Conservation (phyloP, 2,888 invertebrate genomes). For the Criorhina ranunculi region DNA sequence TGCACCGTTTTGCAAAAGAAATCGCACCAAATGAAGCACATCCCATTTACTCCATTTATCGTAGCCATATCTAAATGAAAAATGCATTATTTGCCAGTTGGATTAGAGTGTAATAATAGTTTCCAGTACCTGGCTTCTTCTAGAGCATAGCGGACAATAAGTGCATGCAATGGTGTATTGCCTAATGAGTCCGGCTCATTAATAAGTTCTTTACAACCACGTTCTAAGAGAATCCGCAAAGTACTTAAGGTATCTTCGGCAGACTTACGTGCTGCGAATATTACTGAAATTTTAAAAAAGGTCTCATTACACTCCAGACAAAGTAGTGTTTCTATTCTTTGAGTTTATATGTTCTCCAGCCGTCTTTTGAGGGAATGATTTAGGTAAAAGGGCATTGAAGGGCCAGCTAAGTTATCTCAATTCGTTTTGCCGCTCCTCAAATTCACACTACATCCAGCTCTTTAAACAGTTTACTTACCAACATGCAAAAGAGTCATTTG, state of each 20-base stretch:
- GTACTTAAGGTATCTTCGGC: constrained; percentile 90
- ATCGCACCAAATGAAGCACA: constrained; percentile 88
- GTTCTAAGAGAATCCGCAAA: constrained; percentile 88
- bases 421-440: too few species aligned
- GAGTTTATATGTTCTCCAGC: too few species aligned
- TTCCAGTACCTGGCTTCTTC: constrained; percentile 86
- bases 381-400: too few species aligned
- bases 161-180: constrained; percentile 90
- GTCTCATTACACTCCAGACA: too few species aligned
- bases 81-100: not conserved
- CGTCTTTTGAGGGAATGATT: too few species aligned
- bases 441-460: too few species aligned
- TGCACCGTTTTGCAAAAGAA: constrained; percentile 87
- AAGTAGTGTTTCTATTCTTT: too few species aligned
- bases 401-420: too few species aligned
- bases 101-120: not conserved
- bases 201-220: constrained; percentile 90
- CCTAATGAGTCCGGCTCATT: constrained; percentile 90
- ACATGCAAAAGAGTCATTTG: constrained; percentile 90
- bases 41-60: constrained; percentile 91
- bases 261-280: constrained; percentile 88
- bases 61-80: constrained; percentile 86
- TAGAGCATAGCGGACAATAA: constrained; percentile 88
- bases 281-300: too few species aligned
- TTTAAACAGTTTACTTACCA: constrained; percentile 82